phyloP scores from a whole-genome alignment of 2,888 invertebrate genomes.

The Torymus texanus region DNA sequence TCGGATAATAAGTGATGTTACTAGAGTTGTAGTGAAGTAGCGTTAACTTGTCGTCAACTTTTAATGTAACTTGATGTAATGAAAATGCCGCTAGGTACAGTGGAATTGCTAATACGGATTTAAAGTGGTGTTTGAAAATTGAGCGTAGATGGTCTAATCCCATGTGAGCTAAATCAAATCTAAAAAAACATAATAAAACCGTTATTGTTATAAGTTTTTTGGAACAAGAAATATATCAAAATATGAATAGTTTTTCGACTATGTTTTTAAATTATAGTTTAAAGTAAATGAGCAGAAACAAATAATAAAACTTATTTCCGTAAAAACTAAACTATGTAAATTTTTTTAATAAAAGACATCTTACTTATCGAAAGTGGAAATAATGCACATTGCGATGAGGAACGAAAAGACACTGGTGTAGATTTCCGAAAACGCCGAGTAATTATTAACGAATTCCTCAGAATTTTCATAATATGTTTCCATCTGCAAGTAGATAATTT shows the following conservation, averaged over 20 bases:
- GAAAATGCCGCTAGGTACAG: constrained; percentile 68
- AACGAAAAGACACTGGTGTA: constrained; percentile 69
- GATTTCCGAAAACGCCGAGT: constrained; percentile 66
- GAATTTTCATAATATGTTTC: constrained; percentile 64
- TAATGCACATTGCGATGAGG: constrained; percentile 65
- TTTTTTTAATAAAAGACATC: constrained; percentile 21
- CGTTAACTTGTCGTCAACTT: constrained; percentile 65
- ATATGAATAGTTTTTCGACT: background rate
- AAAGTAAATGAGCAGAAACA: background rate
- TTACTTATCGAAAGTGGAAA: constrained; percentile 70
- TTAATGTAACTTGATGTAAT: constrained; percentile 66
- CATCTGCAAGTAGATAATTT: constrained; percentile 61
- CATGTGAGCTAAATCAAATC: constrained; percentile 69
- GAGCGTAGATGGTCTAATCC: constrained; percentile 65
- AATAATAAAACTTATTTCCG: background rate
- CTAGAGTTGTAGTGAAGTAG: constrained; percentile 61
- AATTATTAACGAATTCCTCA: constrained; percentile 61
- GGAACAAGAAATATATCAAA: background rate
- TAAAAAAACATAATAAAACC: constrained; percentile 53
- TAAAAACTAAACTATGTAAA: background rate
- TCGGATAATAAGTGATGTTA: constrained; percentile 45
- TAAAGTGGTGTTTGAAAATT: constrained; percentile 65
- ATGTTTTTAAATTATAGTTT: too few species aligned
- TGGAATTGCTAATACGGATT: constrained; percentile 66
- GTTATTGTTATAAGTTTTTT: background rate